Evolutionary conservation across 1,140 invertebrate genomes (phyloP).

Genomic region (Bemisia tabaci): DNA sequence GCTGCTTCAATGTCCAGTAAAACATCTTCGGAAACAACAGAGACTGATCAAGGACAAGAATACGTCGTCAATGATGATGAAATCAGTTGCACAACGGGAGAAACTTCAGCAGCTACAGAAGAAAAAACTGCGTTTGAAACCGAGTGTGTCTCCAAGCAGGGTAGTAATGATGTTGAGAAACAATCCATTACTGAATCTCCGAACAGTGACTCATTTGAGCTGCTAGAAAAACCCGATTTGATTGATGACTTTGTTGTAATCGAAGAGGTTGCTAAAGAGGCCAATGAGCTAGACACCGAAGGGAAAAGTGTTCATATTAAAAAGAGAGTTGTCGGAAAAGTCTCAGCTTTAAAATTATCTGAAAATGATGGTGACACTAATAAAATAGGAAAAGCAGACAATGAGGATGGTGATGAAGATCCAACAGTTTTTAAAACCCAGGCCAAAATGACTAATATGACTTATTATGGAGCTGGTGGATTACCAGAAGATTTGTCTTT

Average conservation of each 20-base stretch:
- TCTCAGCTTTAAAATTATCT: constrained; percentile 24
- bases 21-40: constrained; percentile 39
- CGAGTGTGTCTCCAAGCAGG: not conserved
- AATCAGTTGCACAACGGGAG: constrained; percentile 35
- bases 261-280: constrained; percentile 71
- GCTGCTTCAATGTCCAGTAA: constrained; percentile 44
- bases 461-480: constrained; percentile 33
- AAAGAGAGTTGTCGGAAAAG: constrained; percentile 26
- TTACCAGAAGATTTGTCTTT: constrained; percentile 44
- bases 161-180: not conserved
- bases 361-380: constrained; percentile 32
- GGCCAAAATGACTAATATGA: constrained; percentile 39
- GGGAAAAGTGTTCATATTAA: constrained; percentile 60
- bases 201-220: constrained; percentile 77
- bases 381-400: constrained; percentile 34
- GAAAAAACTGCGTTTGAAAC: constrained; percentile 36
- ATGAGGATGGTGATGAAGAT: constrained; percentile 48
- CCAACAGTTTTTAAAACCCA: constrained; percentile 40
- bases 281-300: constrained; percentile 60
- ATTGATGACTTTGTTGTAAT: constrained; percentile 77
- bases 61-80: constrained; percentile 39
- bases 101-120: constrained; percentile 37
- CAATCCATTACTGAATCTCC: constrained; percentile 46
- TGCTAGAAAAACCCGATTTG: constrained; percentile 68
- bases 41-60: constrained; percentile 44